Evolutionary conservation across 2,888 invertebrate species (phyloP).

Genomic region (Gnatocerus cornutus): DNA sequence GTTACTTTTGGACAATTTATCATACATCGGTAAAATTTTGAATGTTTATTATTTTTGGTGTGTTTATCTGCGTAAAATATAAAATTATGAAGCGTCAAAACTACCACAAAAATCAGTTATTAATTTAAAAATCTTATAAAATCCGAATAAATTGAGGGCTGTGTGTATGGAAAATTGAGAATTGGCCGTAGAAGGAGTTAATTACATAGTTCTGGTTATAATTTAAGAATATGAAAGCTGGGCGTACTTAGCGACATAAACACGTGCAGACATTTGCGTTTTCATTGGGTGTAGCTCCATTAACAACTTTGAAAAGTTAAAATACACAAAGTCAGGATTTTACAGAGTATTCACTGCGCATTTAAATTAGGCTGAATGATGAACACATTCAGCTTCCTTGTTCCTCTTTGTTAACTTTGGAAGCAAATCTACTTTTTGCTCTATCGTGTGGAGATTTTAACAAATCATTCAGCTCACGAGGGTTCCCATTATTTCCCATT

Average conservation of each 20-base stretch:
- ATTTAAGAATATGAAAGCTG: constrained; percentile 7
- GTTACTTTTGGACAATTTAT: too few relatives aligned
- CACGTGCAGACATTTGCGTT: constrained; percentile 45
- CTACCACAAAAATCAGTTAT: too few relatives aligned
- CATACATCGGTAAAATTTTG: too few relatives aligned
- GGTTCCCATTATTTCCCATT: constrained; percentile 31
- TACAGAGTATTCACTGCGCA: constrained; percentile 39
- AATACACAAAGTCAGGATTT: constrained; percentile 51
- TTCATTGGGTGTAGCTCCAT: constrained; percentile 50
- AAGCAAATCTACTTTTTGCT: constrained; percentile 20
- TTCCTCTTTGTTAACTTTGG: constrained; percentile 23
- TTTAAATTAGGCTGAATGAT: constrained; percentile 41
- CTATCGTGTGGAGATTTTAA: constrained; percentile 23
- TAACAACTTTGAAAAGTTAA: constrained; percentile 55
- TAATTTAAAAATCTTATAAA: too few relatives aligned
- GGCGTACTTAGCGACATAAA: constrained; percentile 40
- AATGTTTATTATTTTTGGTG: too few relatives aligned
- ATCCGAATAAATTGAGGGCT: too few relatives aligned
- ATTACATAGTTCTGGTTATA: background rate
- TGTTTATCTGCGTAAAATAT: too few relatives aligned
- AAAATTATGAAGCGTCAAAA: too few relatives aligned
- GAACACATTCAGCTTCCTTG: constrained; percentile 42
- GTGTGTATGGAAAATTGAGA: too few relatives aligned
- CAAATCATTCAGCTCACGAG: constrained; percentile 25
- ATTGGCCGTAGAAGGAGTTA: too few relatives aligned